Evolutionary conservation across 2,888 invertebrate genomes (phyloP), one percentile per base, ranked within the genome.

Genomic region (Phortica okadai): DNA sequence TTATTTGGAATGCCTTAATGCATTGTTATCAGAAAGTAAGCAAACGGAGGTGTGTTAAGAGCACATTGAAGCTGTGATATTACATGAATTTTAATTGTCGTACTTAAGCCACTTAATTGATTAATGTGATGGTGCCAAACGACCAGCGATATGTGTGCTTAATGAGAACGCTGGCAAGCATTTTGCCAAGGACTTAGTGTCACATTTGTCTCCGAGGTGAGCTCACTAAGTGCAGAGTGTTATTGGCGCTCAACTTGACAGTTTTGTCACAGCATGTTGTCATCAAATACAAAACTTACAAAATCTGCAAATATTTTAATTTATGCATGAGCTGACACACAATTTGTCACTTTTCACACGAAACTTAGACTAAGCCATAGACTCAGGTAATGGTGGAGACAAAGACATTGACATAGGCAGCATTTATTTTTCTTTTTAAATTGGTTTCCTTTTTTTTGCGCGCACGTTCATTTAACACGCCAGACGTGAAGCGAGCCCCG

Each of bases 61-160:
- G 33, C 33, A 33, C 33, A 33, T 33, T 33, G 33, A 33, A 33
- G 33, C 33, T 33, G 33, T 33, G 33, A 1, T 33, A 33, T 2
- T 33, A 2, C 33, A 33, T 33, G 33, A 33, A 33, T 33, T 33
- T 33, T 33, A 33, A 33, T 33, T 33, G 33, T 33, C 4, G 33
- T 33, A 69, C 62, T 44, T 75, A 88, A 85, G 84, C 88, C 78
- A 84, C 88, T 86, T 85, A 86, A 87, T 85, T 85, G 88, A 82
- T 88, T 81, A 82, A 80, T 79, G 77, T 74, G 74, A 81, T 66
- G 76, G 78, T 70, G 33, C 1, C 33, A 33, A 1, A 33, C 33
- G 33, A 11, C 41, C 6, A 42, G 73, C 75, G 79, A 79, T 81
- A 78, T 81, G 75, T 74, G 78, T 78, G 74, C 75, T 74, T 72